phyloP scores from a whole-genome alignment of 2,113 vertebrate species.

The Condylura cristata region DNA sequence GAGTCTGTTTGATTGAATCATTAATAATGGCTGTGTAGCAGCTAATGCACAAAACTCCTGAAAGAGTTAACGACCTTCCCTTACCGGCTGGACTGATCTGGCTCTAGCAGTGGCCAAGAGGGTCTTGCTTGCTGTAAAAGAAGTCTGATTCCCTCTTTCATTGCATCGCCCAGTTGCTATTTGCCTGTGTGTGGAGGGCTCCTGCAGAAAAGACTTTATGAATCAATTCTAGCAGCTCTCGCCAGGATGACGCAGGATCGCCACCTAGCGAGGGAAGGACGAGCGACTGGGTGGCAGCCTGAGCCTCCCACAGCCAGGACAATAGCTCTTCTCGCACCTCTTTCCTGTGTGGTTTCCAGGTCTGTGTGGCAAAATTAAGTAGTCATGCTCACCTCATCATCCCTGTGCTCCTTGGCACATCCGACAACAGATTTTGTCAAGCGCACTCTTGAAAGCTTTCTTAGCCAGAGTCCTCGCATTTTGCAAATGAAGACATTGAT shows the following conservation, averaged over 20 bases:
- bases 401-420: not conserved
- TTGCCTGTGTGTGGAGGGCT: not conserved
- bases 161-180: rapidly evolving
- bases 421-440: not conserved
- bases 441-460: not conserved
- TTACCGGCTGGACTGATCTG: not conserved
- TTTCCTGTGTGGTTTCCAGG: not conserved
- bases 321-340: not conserved
- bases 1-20: not conserved
- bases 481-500: not conserved
- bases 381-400: rapidly evolving
- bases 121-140: too few species aligned
- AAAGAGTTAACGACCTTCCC: too few species aligned
- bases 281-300: not conserved
- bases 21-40: not conserved
- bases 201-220: not conserved
- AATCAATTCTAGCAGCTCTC: not conserved
- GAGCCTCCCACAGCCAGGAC: not conserved
- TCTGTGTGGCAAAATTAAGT: rapidly evolving
- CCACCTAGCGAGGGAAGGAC: constrained; percentile 68
- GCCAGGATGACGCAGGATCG: constrained; percentile 23
- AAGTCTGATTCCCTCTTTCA: too few species aligned
- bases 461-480: not conserved
- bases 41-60: not conserved
- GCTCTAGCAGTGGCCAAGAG: rapidly evolving